Evolutionary conservation across 2,888 invertebrate species (phyloP).

Genomic region (Laothoe populi): DNA sequence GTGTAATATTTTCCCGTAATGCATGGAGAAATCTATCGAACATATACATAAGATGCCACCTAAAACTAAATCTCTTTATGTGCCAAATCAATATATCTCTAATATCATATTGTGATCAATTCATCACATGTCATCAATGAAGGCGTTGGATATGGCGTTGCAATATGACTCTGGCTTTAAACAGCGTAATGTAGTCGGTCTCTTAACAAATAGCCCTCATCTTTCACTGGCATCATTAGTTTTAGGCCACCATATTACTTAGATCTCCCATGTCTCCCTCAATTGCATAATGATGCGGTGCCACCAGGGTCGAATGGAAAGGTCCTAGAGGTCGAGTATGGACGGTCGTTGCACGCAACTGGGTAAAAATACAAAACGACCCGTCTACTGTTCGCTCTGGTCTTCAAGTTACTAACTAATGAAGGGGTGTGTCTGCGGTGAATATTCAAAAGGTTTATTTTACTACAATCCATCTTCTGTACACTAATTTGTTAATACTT

Average conservation of each 20-base stretch:
- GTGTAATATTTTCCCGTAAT: no score
- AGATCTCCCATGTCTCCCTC: slow-evolving; percentile 39
- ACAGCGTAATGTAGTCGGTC: slow-evolving; percentile 37
- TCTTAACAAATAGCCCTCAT: slow-evolving; percentile 65
- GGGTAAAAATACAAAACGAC: slow-evolving; percentile 53
- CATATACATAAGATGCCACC: no score
- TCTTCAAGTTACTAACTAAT: slow-evolving; percentile 58
- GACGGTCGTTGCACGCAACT: slow-evolving; percentile 38
- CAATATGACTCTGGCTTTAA: slow-evolving; percentile 33
- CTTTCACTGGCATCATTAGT: slow-evolving; percentile 65
- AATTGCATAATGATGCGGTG: slow-evolving; percentile 24
- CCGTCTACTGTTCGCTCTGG: slow-evolving; percentile 46
- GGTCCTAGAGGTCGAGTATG: slow-evolving; percentile 37
- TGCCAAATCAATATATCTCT: not conserved
- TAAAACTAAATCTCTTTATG: not conserved
- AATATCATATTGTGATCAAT: slow-evolving; percentile 7
- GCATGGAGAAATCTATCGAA: no score
- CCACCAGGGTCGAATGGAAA: slow-evolving; percentile 13
- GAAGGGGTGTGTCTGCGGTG: slow-evolving; percentile 47
- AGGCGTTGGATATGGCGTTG: slow-evolving; percentile 6
- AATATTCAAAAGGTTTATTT: slow-evolving; percentile 39
- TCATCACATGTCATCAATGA: slow-evolving; percentile 9
- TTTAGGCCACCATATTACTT: slow-evolving; percentile 47
- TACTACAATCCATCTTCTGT: slow-evolving; percentile 17
- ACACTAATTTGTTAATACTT: slow-evolving; percentile 15